phyloP scores from a whole-genome alignment of 1,140 invertebrate species.

The Penaeus japonicus region DNA sequence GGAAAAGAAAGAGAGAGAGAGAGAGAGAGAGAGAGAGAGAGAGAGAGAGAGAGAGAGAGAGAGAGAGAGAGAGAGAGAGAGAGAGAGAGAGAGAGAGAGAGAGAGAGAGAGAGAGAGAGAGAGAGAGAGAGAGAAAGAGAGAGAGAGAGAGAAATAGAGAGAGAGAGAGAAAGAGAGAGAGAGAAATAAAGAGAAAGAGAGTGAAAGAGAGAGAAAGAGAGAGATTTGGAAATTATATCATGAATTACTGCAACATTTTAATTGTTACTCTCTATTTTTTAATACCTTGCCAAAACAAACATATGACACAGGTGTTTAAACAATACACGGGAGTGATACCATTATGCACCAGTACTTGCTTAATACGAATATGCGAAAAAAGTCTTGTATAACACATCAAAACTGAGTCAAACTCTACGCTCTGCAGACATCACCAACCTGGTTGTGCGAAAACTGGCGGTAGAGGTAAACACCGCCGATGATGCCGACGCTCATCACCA shows the following conservation, averaged over 20 bases:
- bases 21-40: neutral
- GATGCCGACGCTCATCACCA: constrained; percentile 79
- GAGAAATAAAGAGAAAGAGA: neutral
- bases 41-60: neutral
- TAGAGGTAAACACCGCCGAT: constrained; percentile 80
- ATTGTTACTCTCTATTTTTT: too few species aligned
- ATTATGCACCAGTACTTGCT: too few species aligned
- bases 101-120: too few species aligned
- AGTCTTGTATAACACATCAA: too few species aligned
- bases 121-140: neutral
- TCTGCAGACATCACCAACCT: constrained; percentile 60
- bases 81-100: neutral
- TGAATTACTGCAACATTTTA: too few species aligned
- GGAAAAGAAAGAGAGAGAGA: neutral
- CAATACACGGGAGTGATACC: too few species aligned
- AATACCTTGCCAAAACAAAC: too few species aligned
- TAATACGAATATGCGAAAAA: too few species aligned
- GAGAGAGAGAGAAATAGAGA: neutral
- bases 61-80: too few species aligned
- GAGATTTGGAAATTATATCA: too few species aligned
- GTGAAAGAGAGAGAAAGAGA: neutral
- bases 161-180: neutral
- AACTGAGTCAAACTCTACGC: neutral
- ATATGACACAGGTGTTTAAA: too few species aligned
- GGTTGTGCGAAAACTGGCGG: constrained; percentile 73